Evolutionary conservation across 2,113 vertebrate species (phyloP), one percentile per base, ranked within the genome.

Genomic region (Mustela nigripes): DNA sequence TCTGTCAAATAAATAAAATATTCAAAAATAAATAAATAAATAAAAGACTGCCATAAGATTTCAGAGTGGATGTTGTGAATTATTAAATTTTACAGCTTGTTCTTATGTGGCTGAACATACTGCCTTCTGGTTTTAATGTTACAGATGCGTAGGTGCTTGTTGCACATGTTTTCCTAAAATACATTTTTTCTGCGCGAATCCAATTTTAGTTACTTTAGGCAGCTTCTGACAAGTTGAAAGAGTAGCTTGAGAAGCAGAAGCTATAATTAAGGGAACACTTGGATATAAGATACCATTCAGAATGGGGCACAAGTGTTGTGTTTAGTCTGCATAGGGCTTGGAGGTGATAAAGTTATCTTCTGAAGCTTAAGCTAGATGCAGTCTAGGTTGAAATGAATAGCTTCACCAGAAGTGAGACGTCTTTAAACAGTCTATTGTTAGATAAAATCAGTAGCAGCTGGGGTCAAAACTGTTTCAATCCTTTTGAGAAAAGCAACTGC

Each of bases 191-290:
- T 94, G 16, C 50, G 24, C 53, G 80, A 85, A 89, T 95, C 92
- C 90, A 76, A 48, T 93, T 98, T 96, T 65, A 83, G 92, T 92
- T 83, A 71, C 71, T 89, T 39, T 58, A 93, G 87, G 48, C 93
- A 96, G 76, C 91, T 89, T 94, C 78, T 96, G 92, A 84, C 96
- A 92, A 81, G 90, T 94, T 89, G 74, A 94, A 84, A 91, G 65
- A 79, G 11, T 80, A 94, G 69, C 92, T 91, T 93, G 19, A 86
- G 90, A 95, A 93, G 63, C 56, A 26, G 42, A 62, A 97, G 71
- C 91, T 95, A 26, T 93, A 95, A 94, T 84, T 97, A 96, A 89
- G 53, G 79, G n/a, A 91, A 62, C 48, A 73, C 89, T 93, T 93
- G 69, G 92, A 76, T 81, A 85, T 31, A 76, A 69, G 85, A 89